These are phyloP conservation scores for Prochilodus magdalenae DNA, from an alignment of 2,113 vertebrate species.

Conservation along the genomic window DNA sequence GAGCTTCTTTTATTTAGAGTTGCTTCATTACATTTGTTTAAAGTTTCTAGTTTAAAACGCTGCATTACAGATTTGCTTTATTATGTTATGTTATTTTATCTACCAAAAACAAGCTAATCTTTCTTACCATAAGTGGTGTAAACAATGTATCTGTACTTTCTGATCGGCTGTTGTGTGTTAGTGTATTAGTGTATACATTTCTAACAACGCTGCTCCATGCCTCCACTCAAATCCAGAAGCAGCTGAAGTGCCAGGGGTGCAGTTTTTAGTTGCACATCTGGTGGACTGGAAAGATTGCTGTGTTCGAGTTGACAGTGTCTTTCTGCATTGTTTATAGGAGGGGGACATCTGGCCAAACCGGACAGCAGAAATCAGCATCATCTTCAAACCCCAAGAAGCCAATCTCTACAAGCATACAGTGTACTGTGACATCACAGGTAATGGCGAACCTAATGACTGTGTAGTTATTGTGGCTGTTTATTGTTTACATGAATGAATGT, in stretches of 20 bases:
- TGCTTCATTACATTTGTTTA: no score
- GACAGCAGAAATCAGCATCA: slow-evolving; percentile 76
- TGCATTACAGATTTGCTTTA: no score
- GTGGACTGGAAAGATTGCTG: background rate
- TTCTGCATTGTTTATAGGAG: slow-evolving; percentile 72
- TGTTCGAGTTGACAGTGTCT: slow-evolving; percentile 18
- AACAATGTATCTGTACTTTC: background rate
- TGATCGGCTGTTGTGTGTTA: background rate
- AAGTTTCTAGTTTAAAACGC: no score
- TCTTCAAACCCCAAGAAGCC: slow-evolving; percentile 83
- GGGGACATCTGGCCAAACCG: slow-evolving; percentile 85
- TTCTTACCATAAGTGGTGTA: background rate
- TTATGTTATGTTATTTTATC: no score
- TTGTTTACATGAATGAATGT: no score
- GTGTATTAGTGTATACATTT: background rate
- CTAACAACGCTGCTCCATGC: background rate
- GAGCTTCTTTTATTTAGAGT: no score
- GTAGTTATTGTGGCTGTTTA: background rate
- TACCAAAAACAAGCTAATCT: background rate
- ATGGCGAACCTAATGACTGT: background rate
- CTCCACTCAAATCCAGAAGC: background rate
- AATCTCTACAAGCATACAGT: slow-evolving; percentile 78
- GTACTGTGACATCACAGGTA: slow-evolving; percentile 88
- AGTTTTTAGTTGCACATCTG: background rate
- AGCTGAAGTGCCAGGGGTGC: background rate